Percentiles rank a stretch among this genome's conserved stretches.
These are phyloP conservation scores for Emberiza fucata DNA, from an alignment of 2,113 vertebrate species.

Conservation along the genomic window DNA sequence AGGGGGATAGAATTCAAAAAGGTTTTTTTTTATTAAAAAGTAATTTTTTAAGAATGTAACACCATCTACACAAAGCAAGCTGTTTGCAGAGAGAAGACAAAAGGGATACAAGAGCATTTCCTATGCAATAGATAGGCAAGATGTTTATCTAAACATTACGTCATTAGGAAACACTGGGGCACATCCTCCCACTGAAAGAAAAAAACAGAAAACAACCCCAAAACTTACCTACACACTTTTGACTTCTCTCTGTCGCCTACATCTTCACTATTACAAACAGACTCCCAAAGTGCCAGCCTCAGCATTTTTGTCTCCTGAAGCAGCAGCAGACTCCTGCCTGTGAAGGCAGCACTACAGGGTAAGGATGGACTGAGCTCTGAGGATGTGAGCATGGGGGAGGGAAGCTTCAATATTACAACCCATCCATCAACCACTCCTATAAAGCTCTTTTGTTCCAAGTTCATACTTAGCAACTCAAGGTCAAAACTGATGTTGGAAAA, in stretches of 20 bases:
- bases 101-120: not conserved
- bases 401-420: constrained; percentile 19
- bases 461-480: constrained; percentile 3
- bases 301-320: constrained; percentile 7
- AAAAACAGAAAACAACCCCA: fast-evolving
- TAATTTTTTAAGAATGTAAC: not conserved
- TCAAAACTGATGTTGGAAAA: constrained; percentile 44
- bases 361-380: not conserved
- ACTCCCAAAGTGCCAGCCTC: not conserved
- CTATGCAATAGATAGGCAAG: not conserved
- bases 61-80: not conserved
- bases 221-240: not conserved
- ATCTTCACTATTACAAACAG: not conserved
- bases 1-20: not conserved
- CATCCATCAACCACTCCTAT: constrained; percentile 33
- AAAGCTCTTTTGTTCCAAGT: constrained; percentile 50
- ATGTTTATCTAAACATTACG: not conserved
- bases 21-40: not conserved
- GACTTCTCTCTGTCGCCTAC: not conserved
- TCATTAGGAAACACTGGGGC: not conserved
- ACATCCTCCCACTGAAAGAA: not conserved
- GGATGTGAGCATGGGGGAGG: constrained; percentile 1
- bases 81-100: not conserved
- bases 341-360: not conserved
- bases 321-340: not conserved